Percentiles rank a stretch among this genome's conserved stretches.
phyloP scores from a whole-genome alignment of 2,888 invertebrate genomes.

The Celastrina argiolus region DNA sequence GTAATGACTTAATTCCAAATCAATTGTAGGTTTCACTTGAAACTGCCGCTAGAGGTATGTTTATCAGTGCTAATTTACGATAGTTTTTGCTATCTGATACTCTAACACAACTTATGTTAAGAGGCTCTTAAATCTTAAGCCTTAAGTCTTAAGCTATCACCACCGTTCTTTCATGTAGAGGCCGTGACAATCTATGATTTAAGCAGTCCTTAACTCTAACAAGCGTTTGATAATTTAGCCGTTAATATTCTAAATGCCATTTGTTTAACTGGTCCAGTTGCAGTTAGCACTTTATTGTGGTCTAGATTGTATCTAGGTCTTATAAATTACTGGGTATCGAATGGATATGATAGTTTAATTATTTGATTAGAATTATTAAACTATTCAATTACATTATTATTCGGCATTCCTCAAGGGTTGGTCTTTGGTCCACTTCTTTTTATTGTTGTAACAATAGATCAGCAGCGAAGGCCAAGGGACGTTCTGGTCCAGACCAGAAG shows the following conservation, averaged over 20 bases:
- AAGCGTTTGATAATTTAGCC: constrained; percentile 7
- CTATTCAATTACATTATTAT: neutral
- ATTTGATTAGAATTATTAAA: neutral
- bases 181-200: neutral
- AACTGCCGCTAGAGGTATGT: neutral
- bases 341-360: constrained; percentile 10
- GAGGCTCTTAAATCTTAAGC: neutral
- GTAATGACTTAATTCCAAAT: neutral
- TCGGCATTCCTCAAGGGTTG: neutral
- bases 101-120: neutral
- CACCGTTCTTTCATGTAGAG: neutral
- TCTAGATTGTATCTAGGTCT: neutral
- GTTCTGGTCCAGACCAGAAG: too few species aligned
- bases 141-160: neutral
- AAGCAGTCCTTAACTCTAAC: neutral
- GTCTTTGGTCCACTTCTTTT: neutral
- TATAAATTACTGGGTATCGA: constrained; percentile 13
- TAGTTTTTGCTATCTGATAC: neutral
- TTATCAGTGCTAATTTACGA: neutral
- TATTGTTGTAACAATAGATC: too few species aligned
- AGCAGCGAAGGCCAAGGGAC: too few species aligned
- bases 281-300: constrained; percentile 18
- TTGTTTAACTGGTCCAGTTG: constrained; percentile 8
- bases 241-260: constrained; percentile 7
- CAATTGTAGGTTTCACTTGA: neutral